Evolutionary conservation across 2,113 vertebrate genomes (phyloP), one percentile per base, ranked within the genome.

Genomic region (Lota lota): DNA sequence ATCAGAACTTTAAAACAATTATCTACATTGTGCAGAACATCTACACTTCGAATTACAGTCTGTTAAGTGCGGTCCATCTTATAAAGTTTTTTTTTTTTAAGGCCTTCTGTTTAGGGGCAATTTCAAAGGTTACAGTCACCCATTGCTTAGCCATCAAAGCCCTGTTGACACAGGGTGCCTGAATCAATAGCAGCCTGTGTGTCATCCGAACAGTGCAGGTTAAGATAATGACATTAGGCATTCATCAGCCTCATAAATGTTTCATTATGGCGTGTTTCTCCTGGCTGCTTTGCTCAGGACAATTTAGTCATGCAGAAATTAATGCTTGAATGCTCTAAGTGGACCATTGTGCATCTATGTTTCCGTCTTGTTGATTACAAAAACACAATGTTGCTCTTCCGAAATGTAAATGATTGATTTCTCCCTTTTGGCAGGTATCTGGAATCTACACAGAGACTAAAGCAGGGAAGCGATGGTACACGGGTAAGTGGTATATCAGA

Each of bases 381-480:
- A 10, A 47, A 14, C 40, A 47, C 40, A 47, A 47, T 11, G 40
- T 47, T 47, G 10, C 40, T 14, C 40, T 47, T 14, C 40, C 12
- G 40, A 47, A 47, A 47, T 14, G 40, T 47, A 33, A 33, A 33
- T 6, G 4, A 47, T 47, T 47, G 40, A 12, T 65, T 60, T 61
- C 47, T n/a, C 63, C 22, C 56, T 22, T 1, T 64, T 68, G 66
- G 10, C 85, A 92, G 91, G 61, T 90, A 90, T 68, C 68, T 85
- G 54, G 81, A 85, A 79, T 58, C 64, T 63, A 84, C 79, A 47
- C 71, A 82, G 63, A 83, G 66, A 68, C 76, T 78, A 73, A 83
- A 63, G 51, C 59, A 68, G 64, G 79, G 77, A 61, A 0, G n/a
- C 0, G 64, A 73, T 21, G 7, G 47, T 3, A 15, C 69, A 24